Evolutionary conservation across 2,113 vertebrate genomes (phyloP), one percentile per base, ranked within the genome.

Genomic region (Pitta sordida): DNA sequence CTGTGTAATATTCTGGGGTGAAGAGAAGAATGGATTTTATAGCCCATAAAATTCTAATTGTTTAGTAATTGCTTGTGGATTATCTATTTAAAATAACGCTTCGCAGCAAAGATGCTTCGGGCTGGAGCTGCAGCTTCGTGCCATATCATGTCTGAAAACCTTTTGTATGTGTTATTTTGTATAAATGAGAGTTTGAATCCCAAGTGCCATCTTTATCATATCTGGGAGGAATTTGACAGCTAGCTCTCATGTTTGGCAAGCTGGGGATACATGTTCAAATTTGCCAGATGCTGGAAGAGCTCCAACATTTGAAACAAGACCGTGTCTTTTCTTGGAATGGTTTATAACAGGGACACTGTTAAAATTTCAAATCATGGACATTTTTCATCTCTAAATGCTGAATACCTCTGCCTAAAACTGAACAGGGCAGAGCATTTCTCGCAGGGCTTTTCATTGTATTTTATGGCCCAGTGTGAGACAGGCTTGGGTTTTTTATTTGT

Each of bases 331-430:
- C 93, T 94, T 96, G 88, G 95, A 95, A 70, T 90, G 90, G 95
- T 96, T 96, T 95, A 87, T 94, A 96, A 88, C 93, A 96, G 94
- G 96, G 96, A 94, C 93, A 97, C 97, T 94, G 91, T 94, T 97
- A 95, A 96, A 95, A 95, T 75, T 90, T 91, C 71, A 94, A 60
- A 90, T 92, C 82, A 34, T 81, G 93, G 82, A 55, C 76, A 32
- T 87, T 94, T 92, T 92, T 82, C 48, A 26, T 81, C 74, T 94
- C 43, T 97, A 97, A 98, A 98, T 97, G 97, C 97, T 97, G 97
- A 98, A 96, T 87, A 90, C 95, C 56, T 97, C 96, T 96, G 94
- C 84, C 95, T 94, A 92, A 53, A 94, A 94, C 85, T 95, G 96
- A 97, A 24, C 93, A 73, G 92, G 97, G 95, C 93, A 94, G 96